These are phyloP conservation scores for Aplocera efformata DNA, from an alignment of 2,888 invertebrate species.

Conservation along the genomic window DNA sequence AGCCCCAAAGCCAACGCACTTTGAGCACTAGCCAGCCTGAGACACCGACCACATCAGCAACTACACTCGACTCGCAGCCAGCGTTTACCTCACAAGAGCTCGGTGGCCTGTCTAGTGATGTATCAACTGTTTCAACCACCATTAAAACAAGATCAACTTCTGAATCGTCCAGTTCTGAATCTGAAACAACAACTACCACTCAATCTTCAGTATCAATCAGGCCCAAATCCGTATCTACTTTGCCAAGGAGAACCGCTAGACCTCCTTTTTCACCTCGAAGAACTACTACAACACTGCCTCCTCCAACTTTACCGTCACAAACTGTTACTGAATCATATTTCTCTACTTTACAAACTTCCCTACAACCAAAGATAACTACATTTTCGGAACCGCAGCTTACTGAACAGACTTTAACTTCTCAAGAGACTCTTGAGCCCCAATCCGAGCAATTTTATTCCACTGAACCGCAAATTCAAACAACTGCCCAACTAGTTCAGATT, in stretches of 20 bases:
- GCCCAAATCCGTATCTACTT: constrained; percentile 12
- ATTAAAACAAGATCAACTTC: constrained; percentile 4
- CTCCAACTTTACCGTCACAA: constrained; percentile 4
- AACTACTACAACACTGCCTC: constrained; percentile 4
- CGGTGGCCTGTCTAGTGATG: constrained; percentile 1
- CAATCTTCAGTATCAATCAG: constrained; percentile 5
- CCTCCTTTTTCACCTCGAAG: neutral
- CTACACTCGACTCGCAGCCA: constrained; percentile 5
- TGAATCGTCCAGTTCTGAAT: constrained; percentile 4
- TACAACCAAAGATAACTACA: constrained; percentile 7
- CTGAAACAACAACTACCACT: constrained; percentile 4
- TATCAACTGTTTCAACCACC: constrained; percentile 6
- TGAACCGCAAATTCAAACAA: constrained; percentile 6
- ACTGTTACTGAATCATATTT: constrained; percentile 3
- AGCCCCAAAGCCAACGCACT: neutral
- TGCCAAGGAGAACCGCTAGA: constrained; percentile 3
- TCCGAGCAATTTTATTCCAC: constrained; percentile 3
- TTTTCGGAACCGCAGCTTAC: constrained; percentile 3
- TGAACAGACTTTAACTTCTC: neutral
- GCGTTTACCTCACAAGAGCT: constrained; percentile 1
- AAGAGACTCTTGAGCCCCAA: constrained; percentile 6
- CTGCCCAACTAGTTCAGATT: constrained; percentile 3
- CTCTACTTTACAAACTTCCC: constrained; percentile 1
- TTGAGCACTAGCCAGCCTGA: neutral
- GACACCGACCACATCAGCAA: neutral